phyloP scores from a whole-genome alignment of 1,140 invertebrate genomes.

The Papilio polytes region DNA sequence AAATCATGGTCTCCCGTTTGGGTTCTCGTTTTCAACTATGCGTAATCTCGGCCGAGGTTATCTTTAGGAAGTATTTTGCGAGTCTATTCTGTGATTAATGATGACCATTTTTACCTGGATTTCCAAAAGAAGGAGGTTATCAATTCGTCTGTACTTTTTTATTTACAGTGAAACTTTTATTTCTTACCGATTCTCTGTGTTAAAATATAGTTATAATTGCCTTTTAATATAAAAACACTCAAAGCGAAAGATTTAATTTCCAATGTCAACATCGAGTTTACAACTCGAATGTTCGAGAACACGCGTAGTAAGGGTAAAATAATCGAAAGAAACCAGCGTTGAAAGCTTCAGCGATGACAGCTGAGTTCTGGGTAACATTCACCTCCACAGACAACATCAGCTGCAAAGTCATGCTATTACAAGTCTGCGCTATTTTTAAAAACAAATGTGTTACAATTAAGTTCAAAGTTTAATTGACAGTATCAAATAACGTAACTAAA shows the following conservation, averaged over 20 bases:
- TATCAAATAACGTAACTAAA: neutral
- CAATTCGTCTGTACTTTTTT: too few relatives aligned
- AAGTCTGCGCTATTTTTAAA: neutral
- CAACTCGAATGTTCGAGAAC: neutral
- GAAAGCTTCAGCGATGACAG: neutral
- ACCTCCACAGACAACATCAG: neutral
- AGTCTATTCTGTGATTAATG: too few relatives aligned
- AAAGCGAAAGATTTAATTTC: neutral
- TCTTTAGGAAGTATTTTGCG: neutral
- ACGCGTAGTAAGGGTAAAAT: neutral
- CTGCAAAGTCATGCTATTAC: neutral
- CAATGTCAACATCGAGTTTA: neutral
- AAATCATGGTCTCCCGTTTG: too few relatives aligned
- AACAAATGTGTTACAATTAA: too few relatives aligned
- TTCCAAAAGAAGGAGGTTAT: too few relatives aligned
- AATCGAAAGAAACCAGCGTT: conserved; percentile 12
- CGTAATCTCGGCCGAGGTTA: neutral
- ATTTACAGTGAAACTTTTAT: too few relatives aligned
- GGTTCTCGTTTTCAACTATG: neutral
- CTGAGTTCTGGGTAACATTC: neutral
- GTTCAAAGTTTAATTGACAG: neutral
- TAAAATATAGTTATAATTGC: too few relatives aligned
- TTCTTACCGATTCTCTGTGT: too few relatives aligned
- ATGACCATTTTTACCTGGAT: too few relatives aligned
- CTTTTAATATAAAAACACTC: too few relatives aligned